Evolutionary conservation across 2,113 vertebrate genomes (phyloP), one percentile per base, ranked within the genome.

Genomic region (Corydoras sp.): DNA sequence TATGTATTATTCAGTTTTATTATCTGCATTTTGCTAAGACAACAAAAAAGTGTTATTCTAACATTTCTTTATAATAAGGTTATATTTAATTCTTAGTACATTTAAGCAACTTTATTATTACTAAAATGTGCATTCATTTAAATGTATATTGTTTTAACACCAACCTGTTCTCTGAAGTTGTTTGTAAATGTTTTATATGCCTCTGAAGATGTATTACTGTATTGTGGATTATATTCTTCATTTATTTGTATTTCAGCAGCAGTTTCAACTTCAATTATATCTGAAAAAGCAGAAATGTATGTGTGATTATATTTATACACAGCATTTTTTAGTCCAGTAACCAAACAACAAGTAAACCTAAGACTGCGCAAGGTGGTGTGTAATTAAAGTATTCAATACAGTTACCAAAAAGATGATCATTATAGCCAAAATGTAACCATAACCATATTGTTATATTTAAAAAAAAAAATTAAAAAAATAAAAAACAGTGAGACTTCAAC

Each of bases 241-340:
- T 69, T 32, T 29, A 82, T 5, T 24, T 64, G 58, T 58, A 79
- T 10, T 6, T n/a, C 24, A 65, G 76, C 67, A 13, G 10, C 3
- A 10, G 54, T 58, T 68, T 30, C 30, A 14, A 60, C 71, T 31
- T 60, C 50, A 69, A 79, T 63, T 8, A 3, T 2, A 62, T 69
- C 81, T 82, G 50, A 56, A 75, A 64, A 8, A 67, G 13, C 3
- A 14, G 35, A 43, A 43, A 43, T 43, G 7, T 8, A 43, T 24
- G 18, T 24, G 18, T 24, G 18, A 24, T 24, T 24, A 24, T 24
- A 24, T 24, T 24, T 24, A 24, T 24, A 24, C 18, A 24, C 18
- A 24, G 18, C 18, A 24, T 24, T 24, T 24, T 24, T 24, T 24
- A 24, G 18, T 24, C 18, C 18, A 24, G 18, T 24, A 24, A 24